phyloP scores from a whole-genome alignment of 2,113 vertebrate species.

The Tenebrosternarchus preto region DNA sequence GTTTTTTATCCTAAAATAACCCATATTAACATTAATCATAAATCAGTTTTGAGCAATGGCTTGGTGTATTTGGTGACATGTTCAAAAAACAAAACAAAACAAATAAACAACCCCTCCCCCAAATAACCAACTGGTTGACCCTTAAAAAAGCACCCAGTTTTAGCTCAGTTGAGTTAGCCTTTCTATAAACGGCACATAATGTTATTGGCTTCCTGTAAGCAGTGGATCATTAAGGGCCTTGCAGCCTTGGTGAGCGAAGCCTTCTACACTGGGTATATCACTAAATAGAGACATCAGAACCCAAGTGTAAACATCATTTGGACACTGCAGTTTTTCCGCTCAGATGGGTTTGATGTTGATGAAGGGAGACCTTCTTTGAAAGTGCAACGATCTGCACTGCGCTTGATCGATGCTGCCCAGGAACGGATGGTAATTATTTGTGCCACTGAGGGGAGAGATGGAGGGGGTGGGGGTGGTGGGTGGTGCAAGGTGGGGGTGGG shows the following conservation, averaged over 20 bases:
- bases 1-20: background rate
- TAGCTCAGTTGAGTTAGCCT: constrained; percentile 63
- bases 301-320: constrained; percentile 80
- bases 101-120: background rate
- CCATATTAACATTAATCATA: too few relatives aligned
- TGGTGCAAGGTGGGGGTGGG: background rate
- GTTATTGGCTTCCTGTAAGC: constrained; percentile 65
- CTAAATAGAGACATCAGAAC: constrained; percentile 77
- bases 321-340: constrained; percentile 81
- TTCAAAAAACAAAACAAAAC: too few relatives aligned
- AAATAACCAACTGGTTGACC: constrained; percentile 62
- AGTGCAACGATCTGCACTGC: constrained; percentile 72
- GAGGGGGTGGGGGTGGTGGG: too few relatives aligned
- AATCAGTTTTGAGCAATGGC: too few relatives aligned
- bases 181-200: constrained; percentile 72
- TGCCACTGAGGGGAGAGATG: constrained; percentile 56
- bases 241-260: constrained; percentile 57
- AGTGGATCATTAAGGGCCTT: constrained; percentile 71
- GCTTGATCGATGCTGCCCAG: constrained; percentile 73
- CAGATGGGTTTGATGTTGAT: constrained; percentile 82
- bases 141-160: constrained; percentile 65
- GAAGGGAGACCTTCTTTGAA: constrained; percentile 75
- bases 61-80: too few relatives aligned
- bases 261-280: constrained; percentile 70
- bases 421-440: constrained; percentile 64